Conservation (phyloP, 2,113 vertebrate species). For the Emydocephalus ijimae region DNA sequence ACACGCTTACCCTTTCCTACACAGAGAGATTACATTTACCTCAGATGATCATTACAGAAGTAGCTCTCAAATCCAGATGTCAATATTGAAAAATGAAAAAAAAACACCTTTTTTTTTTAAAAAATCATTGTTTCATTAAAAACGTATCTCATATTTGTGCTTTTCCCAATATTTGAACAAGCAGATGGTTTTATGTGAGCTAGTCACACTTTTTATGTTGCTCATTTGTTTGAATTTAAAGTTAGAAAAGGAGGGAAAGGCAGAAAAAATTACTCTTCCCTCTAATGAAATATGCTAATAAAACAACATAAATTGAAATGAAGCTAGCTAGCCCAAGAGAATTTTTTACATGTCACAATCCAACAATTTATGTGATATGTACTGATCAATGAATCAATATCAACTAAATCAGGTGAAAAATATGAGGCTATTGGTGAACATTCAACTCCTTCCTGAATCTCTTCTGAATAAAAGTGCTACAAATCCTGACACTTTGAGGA, state of each 20-base stretch:
- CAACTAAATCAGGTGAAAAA: not conserved
- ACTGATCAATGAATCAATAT: not conserved
- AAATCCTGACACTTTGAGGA: not conserved
- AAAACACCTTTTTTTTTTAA: not conserved
- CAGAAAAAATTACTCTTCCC: not conserved
- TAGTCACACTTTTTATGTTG: slow-evolving; percentile 13
- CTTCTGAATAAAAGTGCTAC: not conserved
- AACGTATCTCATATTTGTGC: slow-evolving; percentile 25
- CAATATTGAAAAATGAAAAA: not conserved
- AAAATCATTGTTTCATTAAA: slow-evolving; percentile 3
- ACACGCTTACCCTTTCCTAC: slow-evolving; percentile 6
- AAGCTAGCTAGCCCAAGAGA: not conserved
- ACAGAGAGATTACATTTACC: slow-evolving; percentile 24
- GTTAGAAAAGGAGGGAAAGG: not conserved
- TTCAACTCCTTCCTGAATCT: not conserved
- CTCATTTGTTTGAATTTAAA: not conserved
- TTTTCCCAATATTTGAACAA: slow-evolving; percentile 30
- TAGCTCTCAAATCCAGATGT: slow-evolving; percentile 34
- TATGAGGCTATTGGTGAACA: not conserved
- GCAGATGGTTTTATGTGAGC: slow-evolving; percentile 32
- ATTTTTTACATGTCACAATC: not conserved
- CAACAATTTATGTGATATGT: not conserved
- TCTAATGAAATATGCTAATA: not conserved
- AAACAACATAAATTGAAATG: not conserved
- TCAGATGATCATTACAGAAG: slow-evolving; percentile 34